Conservation (phyloP, 2,888 invertebrate genomes). For the Cryptocheilus praepositus region DNA sequence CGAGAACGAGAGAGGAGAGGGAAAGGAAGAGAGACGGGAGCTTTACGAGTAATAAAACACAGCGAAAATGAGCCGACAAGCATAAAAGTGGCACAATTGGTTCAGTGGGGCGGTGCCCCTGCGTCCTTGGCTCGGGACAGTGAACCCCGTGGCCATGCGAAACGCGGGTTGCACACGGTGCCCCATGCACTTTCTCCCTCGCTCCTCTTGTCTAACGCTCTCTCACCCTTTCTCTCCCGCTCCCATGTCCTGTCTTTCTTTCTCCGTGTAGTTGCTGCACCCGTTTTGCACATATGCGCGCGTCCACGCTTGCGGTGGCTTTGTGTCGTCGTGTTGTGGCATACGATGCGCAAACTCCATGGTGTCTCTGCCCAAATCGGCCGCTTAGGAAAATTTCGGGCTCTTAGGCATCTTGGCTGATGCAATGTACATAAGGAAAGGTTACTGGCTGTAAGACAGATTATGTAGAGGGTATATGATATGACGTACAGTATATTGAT, state of each 20-base stretch:
- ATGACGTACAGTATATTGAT: no score
- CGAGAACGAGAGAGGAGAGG: neutral
- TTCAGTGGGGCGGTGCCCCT: slow-evolving; percentile 74
- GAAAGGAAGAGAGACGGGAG: neutral
- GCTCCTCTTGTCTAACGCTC: neutral
- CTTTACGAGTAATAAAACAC: slow-evolving; percentile 56
- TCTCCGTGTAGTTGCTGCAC: slow-evolving; percentile 37
- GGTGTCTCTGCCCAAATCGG: neutral
- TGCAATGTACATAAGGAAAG: no score
- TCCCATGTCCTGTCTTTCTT: slow-evolving; percentile 2
- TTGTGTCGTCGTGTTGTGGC: slow-evolving; percentile 28
- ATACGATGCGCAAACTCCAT: slow-evolving; percentile 18
- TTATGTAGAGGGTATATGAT: no score
- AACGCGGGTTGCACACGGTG: slow-evolving; percentile 51
- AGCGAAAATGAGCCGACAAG: slow-evolving; percentile 51
- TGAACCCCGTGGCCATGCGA: slow-evolving; percentile 65
- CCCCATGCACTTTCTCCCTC: slow-evolving; percentile 46
- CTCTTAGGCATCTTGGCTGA: no score
- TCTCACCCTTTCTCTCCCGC: slow-evolving; percentile 12
- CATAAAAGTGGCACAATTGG: slow-evolving; percentile 71
- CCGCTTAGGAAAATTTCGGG: no score
- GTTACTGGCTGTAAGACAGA: no score
- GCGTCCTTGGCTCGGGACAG: slow-evolving; percentile 72
- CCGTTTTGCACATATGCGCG: slow-evolving; percentile 52
- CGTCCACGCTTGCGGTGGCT: slow-evolving; percentile 42